Percentiles rank a stretch among this genome's conserved stretches.
Evolutionary conservation across 2,113 vertebrate species (phyloP).

Genomic region (Abramis brama): DNA sequence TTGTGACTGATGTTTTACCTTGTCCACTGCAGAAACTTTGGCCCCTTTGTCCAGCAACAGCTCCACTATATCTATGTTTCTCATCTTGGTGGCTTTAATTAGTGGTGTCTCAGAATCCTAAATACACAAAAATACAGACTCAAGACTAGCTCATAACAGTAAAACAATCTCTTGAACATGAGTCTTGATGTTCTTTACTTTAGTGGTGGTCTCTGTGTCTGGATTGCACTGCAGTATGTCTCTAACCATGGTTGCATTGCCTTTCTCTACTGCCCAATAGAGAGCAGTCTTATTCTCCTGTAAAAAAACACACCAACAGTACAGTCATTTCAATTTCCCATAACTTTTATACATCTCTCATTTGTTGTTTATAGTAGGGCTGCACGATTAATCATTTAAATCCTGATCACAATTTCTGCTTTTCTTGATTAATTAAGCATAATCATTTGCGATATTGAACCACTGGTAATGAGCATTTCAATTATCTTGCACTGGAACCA

Average conservation of each 20-base stretch:
- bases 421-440: background rate
- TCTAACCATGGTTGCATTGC: slow-evolving; percentile 94
- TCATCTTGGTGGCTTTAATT: slow-evolving; percentile 99
- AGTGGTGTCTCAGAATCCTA: slow-evolving; percentile 94
- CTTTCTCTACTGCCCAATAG: slow-evolving; percentile 98
- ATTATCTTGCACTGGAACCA: background rate
- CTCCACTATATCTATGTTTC: slow-evolving; percentile 95
- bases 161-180: background rate
- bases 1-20: slow-evolving; percentile 73
- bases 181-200: slow-evolving; percentile 75
- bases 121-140: background rate
- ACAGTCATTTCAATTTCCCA: background rate
- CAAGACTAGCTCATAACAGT: background rate
- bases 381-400: background rate
- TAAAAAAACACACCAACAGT: background rate
- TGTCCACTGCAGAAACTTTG: slow-evolving; percentile 93
- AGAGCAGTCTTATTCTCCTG: slow-evolving; percentile 96
- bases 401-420: background rate
- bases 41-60: slow-evolving; percentile 96
- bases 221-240: slow-evolving; percentile 98
- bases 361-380: background rate
- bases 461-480: background rate
- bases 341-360: background rate
- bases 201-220: slow-evolving; percentile 94
- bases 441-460: background rate